Evolutionary conservation across 2,113 vertebrate species (phyloP), one percentile per base, ranked within the genome.

Genomic region (Pachyramphus minor): DNA sequence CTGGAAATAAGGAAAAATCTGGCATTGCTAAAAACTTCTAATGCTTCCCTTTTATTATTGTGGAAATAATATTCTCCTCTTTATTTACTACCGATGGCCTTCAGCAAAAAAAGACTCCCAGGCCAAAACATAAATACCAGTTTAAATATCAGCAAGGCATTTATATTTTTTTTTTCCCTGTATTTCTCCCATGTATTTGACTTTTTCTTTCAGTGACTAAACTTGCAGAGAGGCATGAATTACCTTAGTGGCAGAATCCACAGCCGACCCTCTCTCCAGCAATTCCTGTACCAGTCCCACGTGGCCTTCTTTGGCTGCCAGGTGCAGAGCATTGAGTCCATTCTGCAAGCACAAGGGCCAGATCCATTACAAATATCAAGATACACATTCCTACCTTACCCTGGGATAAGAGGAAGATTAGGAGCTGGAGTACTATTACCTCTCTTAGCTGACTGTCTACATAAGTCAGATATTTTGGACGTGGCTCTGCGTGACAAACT

Each of bases 221-320:
- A 30, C 44, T 7, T 5, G 22, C 6, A 45, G 50, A 37, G 6
- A 6, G 1, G 16, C 62, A 35, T 10, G 6, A 49, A 50, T 82
- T 97, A 99, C 99, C 99, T 99, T 99, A 8, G 99, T 99, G 87
- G 99, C 98, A 47, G 99, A 99, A 93, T 99, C 99, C 96, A 99
- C 99, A 1, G 98, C 76, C 0, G 99, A 99, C 4, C 99, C 99
- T 97, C 99, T 98, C 53, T 99, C 99, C 98, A 99, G 62, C 45
- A 99, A 95, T 96, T 99, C 99, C 95, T 99, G 99, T n/a, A 99
- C 99, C 95, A 99, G 98, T 22, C 99, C 99, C 96, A 99, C 94
- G 1, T 99, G 99, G 64, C 99, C 99, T 95, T 99, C 99, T 95
- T 99, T 99, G 93, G 99, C 99, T 22, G 99, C 99, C 98, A 99